Percentiles rank a stretch among this genome's conserved stretches.
phyloP scores from a whole-genome alignment of 2,113 vertebrate species.

The Aegithalos caudatus region DNA sequence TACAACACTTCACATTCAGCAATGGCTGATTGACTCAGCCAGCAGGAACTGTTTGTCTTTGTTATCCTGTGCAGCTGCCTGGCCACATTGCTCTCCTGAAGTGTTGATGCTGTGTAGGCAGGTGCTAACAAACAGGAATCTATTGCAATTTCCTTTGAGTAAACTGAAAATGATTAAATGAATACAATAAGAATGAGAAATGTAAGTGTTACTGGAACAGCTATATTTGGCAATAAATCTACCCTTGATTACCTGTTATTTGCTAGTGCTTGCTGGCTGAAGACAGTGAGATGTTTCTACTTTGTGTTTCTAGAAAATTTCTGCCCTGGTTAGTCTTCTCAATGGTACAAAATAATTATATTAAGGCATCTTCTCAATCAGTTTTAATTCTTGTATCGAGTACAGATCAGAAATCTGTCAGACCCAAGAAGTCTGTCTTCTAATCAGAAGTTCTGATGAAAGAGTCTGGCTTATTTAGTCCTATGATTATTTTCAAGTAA shows the following conservation, averaged over 20 bases:
- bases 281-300: not conserved
- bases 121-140: conserved; percentile 17
- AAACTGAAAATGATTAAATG: not conserved
- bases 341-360: not conserved
- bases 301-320: not conserved
- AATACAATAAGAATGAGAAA: not conserved
- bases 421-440: not conserved
- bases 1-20: not conserved
- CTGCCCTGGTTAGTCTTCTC: not conserved
- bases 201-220: not conserved
- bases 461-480: not conserved
- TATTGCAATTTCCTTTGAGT: not conserved
- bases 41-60: not conserved
- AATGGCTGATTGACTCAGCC: not conserved
- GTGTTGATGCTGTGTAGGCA: not conserved
- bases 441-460: not conserved
- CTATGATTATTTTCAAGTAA: not conserved
- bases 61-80: not conserved
- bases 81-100: not conserved
- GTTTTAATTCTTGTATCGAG: not conserved
- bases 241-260: not conserved
- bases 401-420: not conserved
- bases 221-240: not conserved
- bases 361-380: not conserved
- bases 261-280: not conserved